phyloP scores from a whole-genome alignment of 2,888 invertebrate genomes.

The Callyntrura guangdongensis region DNA sequence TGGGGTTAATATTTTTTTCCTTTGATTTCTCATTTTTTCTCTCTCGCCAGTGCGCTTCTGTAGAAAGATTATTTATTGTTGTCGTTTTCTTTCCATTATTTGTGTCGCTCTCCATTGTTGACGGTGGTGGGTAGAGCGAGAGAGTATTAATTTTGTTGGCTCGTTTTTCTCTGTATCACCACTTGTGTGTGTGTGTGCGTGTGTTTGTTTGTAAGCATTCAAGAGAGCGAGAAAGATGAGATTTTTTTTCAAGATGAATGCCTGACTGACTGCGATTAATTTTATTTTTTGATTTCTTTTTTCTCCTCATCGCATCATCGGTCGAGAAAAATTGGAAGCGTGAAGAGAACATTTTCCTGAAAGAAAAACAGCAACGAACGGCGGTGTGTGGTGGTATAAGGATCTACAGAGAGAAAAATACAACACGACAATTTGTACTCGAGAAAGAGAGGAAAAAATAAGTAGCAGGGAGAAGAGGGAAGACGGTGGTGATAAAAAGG shows the following conservation, averaged over 20 bases:
- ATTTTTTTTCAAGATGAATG: slow-evolving; percentile 35
- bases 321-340: slow-evolving; percentile 9
- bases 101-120: neutral
- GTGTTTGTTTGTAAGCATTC: too few relatives aligned
- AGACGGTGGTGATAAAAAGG: neutral
- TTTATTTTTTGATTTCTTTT: slow-evolving; percentile 45
- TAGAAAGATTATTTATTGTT: too few relatives aligned
- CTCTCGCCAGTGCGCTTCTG: too few relatives aligned
- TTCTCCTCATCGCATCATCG: slow-evolving; percentile 22
- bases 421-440: too few relatives aligned
- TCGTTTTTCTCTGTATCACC: too few relatives aligned
- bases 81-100: slow-evolving; percentile 3
- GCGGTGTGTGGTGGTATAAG: too few relatives aligned
- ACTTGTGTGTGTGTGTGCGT: too few relatives aligned
- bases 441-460: too few relatives aligned
- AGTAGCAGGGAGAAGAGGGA: too few relatives aligned
- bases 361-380: too few relatives aligned
- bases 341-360: slow-evolving; percentile 2
- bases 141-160: neutral
- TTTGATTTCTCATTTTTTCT: too few relatives aligned
- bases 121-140: neutral
- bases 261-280: slow-evolving; percentile 73
- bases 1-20: slow-evolving; percentile 65
- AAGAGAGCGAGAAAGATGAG: neutral
- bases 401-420: too few relatives aligned